Percentiles rank a stretch among this genome's conserved stretches.
These are phyloP conservation scores for Phyllopteryx taeniolatus DNA, from an alignment of 2,113 vertebrate genomes.

Conservation along the genomic window DNA sequence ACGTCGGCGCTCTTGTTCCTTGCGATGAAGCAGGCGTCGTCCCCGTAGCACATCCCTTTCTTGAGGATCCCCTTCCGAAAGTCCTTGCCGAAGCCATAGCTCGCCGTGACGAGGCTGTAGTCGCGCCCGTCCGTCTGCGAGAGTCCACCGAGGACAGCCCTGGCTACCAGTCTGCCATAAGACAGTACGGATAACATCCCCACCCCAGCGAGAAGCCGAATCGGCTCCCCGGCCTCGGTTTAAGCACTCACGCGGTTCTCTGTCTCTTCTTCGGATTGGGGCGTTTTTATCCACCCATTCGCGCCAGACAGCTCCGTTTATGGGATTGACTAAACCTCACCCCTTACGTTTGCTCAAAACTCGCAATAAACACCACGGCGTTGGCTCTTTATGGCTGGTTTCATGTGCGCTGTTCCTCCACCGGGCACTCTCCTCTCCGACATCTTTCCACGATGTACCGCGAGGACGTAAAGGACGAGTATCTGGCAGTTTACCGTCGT, in stretches of 20 bases:
- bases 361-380: neutral
- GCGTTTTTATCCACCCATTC: slow-evolving; percentile 50
- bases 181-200: slow-evolving; percentile 97
- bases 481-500: slow-evolving; percentile 12
- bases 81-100: slow-evolving; percentile 98
- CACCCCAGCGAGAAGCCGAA: slow-evolving; percentile 27
- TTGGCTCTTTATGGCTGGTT: slow-evolving; percentile 41
- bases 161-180: slow-evolving; percentile 94
- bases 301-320: slow-evolving; percentile 9
- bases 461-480: slow-evolving; percentile 45
- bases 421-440: slow-evolving; percentile 46
- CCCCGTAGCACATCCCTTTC: slow-evolving; percentile 98
- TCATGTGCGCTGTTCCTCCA: slow-evolving; percentile 45
- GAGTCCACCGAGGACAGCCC: slow-evolving; percentile 95
- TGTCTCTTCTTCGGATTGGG: slow-evolving; percentile 25
- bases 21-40: slow-evolving; percentile 96
- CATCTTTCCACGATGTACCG: slow-evolving; percentile 49
- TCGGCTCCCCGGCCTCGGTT: slow-evolving; percentile 12
- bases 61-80: slow-evolving; percentile 98
- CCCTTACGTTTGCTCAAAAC: neutral
- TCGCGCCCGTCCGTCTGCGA: slow-evolving; percentile 93
- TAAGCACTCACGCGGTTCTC: slow-evolving; percentile 13
- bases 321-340: neutral
- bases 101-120: slow-evolving; percentile 92
- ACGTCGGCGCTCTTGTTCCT: slow-evolving; percentile 88